A percentile compares a stretch with the other conserved stretches of the same genome.
phyloP scores from a whole-genome alignment of 2,113 vertebrate genomes.

The Rynchops niger region DNA sequence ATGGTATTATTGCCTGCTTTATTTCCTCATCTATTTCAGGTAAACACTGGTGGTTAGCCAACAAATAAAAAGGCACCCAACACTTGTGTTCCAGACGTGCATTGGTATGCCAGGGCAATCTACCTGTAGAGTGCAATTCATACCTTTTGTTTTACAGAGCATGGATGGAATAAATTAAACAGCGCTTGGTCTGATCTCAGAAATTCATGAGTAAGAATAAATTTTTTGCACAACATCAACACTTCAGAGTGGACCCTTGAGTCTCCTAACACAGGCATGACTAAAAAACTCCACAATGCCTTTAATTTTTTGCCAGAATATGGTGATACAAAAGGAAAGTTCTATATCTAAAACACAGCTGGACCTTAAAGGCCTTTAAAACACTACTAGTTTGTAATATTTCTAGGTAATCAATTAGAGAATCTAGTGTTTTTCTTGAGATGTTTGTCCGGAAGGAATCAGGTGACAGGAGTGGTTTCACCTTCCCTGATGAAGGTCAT shows the following conservation, averaged over 20 bases:
- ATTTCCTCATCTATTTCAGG: background rate
- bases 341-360: background rate
- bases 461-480: constrained; percentile 61
- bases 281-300: background rate
- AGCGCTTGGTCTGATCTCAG: background rate
- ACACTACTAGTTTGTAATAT: background rate
- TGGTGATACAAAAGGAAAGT: background rate
- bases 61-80: background rate
- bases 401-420: background rate
- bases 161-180: background rate
- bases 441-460: background rate
- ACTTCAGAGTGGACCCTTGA: constrained; percentile 5
- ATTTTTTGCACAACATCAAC: background rate
- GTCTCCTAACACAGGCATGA: background rate
- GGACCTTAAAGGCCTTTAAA: background rate
- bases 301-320: constrained; percentile 18
- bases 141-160: background rate
- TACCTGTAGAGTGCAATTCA: background rate
- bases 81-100: background rate
- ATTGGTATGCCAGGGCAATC: background rate
- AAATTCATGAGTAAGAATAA: constrained; percentile 3
- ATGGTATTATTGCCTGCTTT: background rate
- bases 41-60: background rate
- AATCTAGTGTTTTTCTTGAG: background rate
- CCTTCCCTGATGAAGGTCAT: constrained; percentile 44